phyloP scores from a whole-genome alignment of 2,888 invertebrate genomes.

The Drosophila fungiperda region DNA sequence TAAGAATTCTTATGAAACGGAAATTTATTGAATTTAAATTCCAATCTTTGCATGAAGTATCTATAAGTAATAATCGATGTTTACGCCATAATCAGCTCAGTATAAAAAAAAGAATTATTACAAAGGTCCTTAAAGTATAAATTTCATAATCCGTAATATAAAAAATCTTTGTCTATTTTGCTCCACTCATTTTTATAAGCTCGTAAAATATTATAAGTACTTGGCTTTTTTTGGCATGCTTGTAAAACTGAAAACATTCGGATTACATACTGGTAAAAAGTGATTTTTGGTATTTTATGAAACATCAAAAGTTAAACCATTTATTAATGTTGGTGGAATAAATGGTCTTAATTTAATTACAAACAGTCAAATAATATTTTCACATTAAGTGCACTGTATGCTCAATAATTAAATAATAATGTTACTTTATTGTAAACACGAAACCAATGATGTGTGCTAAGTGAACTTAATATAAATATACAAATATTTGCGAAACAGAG shows the following conservation, averaged over 20 bases:
- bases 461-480: not conserved
- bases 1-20: not conserved
- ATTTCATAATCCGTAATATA: not conserved
- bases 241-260: not conserved
- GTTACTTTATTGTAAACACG: not conserved
- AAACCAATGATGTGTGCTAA: slow-evolving; percentile 12
- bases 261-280: not conserved
- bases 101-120: not conserved
- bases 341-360: not conserved
- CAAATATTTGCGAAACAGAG: slow-evolving; percentile 7
- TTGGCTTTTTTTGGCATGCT: not conserved
- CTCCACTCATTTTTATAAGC: not conserved
- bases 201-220: not conserved
- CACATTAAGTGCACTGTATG: not conserved
- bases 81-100: not conserved
- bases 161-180: not conserved
- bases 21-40: not conserved
- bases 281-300: not conserved
- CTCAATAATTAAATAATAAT: not conserved
- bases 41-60: not conserved
- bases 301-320: not conserved
- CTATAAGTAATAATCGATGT: not conserved
- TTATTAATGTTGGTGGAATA: not conserved
- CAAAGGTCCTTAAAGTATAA: not conserved
- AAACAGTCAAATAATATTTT: not conserved